Evolutionary conservation across 2,888 invertebrate species (phyloP), one percentile per base, ranked within the genome.

Genomic region (Poecilus cupreus): DNA sequence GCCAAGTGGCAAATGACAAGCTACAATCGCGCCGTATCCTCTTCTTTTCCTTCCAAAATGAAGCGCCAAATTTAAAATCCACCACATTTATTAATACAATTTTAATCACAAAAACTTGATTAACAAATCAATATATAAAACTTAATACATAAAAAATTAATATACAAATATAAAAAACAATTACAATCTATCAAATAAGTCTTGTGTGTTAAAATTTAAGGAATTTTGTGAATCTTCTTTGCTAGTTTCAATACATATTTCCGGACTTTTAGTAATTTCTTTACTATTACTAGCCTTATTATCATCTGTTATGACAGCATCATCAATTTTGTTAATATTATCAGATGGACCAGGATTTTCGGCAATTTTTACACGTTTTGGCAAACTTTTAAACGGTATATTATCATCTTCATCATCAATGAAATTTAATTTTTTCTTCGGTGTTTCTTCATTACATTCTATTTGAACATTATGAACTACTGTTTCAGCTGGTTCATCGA

Each of bases 1-100:
- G 85, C 87, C 87, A 87, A 87, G 87, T 88, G 87, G 88, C 88
- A 88, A 84, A 83, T 82, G 86, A 82, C 72, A 78, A 46, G 49
- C 72, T 37, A 77, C 77, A 24, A 57, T 51, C 70, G 72, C 82
- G 77, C 60, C 75, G 37, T 5, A n/a, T 37, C 57, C 60, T 43
- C 22, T 39, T 22, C 24, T 57, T 49, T 18, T 37, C 46, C 20
- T 32, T 18, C 26, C 18, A 32, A 6, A 24, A 16, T 13, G 24
- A 80, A 32, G 22, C 75, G 75, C 75, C 10, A 32, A 0, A 11
- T 75, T 75, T 32, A 75, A 75, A 75, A 51, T 26, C 13, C 24
- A 8, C 11, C 3, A 60, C 24, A 37, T 68, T 46, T 32, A 76
- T 57, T 43, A 16, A 5, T 37, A 20, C 24, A n/a, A 24, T 2